Evolutionary conservation across 2,113 vertebrate genomes (phyloP).

Genomic region (Rafetus swinhoei): DNA sequence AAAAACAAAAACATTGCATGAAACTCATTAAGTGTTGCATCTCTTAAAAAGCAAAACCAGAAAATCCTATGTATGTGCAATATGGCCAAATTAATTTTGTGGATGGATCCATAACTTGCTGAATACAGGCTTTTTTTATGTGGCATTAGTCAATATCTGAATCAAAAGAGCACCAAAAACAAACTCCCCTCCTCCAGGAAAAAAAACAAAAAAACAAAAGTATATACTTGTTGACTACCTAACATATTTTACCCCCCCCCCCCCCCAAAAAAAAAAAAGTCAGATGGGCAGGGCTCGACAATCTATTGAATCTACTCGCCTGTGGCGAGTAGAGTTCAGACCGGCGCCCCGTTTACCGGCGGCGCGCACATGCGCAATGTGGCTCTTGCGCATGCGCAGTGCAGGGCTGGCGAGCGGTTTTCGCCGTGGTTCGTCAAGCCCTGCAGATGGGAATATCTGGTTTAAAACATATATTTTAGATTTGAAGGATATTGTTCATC

Average conservation of each 20-base stretch:
- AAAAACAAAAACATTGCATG: not conserved
- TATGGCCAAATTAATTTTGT: too few species aligned
- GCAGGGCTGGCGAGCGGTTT: too few species aligned
- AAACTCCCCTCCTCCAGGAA: too few species aligned
- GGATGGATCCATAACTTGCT: not conserved
- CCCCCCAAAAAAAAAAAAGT: not conserved
- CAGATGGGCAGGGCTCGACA: not conserved
- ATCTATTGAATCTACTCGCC: too few species aligned
- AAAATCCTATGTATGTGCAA: not conserved
- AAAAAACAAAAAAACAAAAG: not conserved
- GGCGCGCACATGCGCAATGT: too few species aligned
- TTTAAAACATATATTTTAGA: not conserved
- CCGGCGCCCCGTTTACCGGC: too few species aligned
- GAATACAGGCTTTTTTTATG: not conserved
- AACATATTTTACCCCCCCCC: not conserved
- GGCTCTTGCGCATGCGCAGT: too few species aligned
- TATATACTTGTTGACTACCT: not conserved
- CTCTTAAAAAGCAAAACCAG: not conserved
- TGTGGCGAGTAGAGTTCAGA: too few species aligned
- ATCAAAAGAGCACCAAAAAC: not conserved
- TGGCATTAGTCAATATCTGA: not conserved
- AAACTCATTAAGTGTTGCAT: not conserved
- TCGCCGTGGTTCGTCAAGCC: too few species aligned
- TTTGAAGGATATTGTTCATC: fast-evolving
- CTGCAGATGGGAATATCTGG: not conserved